Percentiles rank a stretch among this genome's conserved stretches.
These are phyloP conservation scores for Cosmia trapezina DNA, from an alignment of 2,888 invertebrate species.

Conservation along the genomic window DNA sequence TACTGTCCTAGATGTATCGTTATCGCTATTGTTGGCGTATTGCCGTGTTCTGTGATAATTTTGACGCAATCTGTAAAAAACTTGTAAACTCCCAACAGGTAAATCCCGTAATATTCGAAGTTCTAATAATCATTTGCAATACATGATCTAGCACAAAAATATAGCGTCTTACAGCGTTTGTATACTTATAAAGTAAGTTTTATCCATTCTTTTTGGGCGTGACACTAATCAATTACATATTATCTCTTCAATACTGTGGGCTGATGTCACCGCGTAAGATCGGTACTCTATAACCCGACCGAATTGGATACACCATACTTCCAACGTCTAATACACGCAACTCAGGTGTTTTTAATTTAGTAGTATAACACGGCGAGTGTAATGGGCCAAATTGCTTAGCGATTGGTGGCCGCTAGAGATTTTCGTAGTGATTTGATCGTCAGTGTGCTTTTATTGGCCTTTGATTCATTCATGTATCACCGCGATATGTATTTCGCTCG, in stretches of 20 bases:
- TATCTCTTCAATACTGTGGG: conserved; percentile 82
- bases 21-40: conserved; percentile 39
- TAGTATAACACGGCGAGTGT: conserved; percentile 47
- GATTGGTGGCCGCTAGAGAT: conserved; percentile 44
- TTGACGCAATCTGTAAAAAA: conserved; percentile 32
- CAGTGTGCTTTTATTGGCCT: conserved; percentile 27
- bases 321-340: neutral
- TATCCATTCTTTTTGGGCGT: conserved; percentile 79
- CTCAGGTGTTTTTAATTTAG: conserved; percentile 49
- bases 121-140: neutral
- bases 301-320: conserved; percentile 56
- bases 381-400: conserved; percentile 44
- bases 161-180: conserved; percentile 13
- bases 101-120: conserved; percentile 25
- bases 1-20: conserved; percentile 33
- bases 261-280: conserved; percentile 86
- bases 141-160: conserved; percentile 24
- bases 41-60: conserved; percentile 51
- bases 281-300: conserved; percentile 78
- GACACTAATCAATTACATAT: conserved; percentile 82
- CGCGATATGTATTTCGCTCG: conserved; percentile 7
- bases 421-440: conserved; percentile 58
- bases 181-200: conserved; percentile 48
- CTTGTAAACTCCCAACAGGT: conserved; percentile 40
- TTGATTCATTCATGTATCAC: conserved; percentile 55